Conservation (phyloP, 2,113 vertebrate genomes). For the Coryphaenoides rupestris region DNA sequence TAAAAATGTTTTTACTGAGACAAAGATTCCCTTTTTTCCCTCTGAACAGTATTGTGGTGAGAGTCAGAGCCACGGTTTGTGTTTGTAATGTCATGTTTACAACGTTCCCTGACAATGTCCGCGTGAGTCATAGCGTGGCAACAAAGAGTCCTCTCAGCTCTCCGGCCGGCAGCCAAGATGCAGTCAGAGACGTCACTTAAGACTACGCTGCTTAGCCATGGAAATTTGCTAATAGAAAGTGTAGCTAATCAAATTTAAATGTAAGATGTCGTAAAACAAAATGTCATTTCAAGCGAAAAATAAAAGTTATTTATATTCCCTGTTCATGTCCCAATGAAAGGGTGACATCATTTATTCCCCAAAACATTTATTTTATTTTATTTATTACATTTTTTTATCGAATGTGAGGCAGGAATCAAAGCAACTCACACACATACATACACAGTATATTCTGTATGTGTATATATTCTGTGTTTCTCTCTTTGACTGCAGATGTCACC, state of each 20-base stretch:
- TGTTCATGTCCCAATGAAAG: constrained; percentile 6
- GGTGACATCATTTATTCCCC: constrained; percentile 45
- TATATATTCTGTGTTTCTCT: too few relatives aligned
- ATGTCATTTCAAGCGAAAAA: constrained; percentile 35
- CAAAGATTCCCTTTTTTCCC: background rate
- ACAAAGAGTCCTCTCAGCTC: constrained; percentile 37
- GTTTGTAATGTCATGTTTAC: constrained; percentile 26
- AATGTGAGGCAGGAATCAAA: constrained; percentile 21
- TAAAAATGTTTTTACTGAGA: constrained; percentile 11
- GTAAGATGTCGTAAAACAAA: constrained; percentile 34
- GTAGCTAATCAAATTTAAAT: constrained; percentile 51
- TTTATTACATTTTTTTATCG: constrained; percentile 20
- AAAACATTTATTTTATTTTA: too few relatives aligned
- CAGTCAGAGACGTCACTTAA: constrained; percentile 48
- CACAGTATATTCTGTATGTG: too few relatives aligned
- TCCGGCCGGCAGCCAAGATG: constrained; percentile 33
- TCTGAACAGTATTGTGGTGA: constrained; percentile 7
- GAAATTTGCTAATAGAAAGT: constrained; percentile 47
- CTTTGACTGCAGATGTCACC: constrained; percentile 48
- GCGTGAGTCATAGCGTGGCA: constrained; percentile 48
- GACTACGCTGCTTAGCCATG: constrained; percentile 35
- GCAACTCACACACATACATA: constrained; percentile 22
- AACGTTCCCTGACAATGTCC: constrained; percentile 32
- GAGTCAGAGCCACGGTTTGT: constrained; percentile 23
- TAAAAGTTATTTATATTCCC: constrained; percentile 46